Percentiles rank a stretch among this genome's conserved stretches.
These are phyloP conservation scores for Epizoanthus rinbou DNA, from an alignment of 92 coral and sea anemone genomes.

Conservation along the genomic window DNA sequence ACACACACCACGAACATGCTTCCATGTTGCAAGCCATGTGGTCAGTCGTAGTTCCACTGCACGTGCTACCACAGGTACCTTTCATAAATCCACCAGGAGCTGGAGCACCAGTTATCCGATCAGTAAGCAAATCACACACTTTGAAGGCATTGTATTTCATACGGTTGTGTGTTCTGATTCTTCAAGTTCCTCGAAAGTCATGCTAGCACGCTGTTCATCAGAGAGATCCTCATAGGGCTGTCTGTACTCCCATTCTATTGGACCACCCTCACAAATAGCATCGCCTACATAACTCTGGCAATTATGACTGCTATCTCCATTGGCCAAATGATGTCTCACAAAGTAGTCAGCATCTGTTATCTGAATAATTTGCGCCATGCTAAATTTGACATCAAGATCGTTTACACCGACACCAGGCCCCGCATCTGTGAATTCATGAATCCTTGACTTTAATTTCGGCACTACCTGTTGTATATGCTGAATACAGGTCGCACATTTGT, in stretches of 20 bases:
- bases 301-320: slow-evolving; percentile 41
- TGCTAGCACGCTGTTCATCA: slow-evolving; percentile 24
- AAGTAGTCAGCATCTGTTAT: slow-evolving; percentile 8
- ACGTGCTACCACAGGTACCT: too few species aligned
- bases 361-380: neutral
- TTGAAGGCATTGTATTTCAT: slow-evolving; percentile 48
- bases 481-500: slow-evolving; percentile 27
- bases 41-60: too few species aligned
- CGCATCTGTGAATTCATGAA: slow-evolving; percentile 37
- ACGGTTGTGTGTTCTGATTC: slow-evolving; percentile 29
- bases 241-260: slow-evolving; percentile 47
- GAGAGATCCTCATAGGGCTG: slow-evolving; percentile 40
- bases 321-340: slow-evolving; percentile 24
- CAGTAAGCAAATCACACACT: slow-evolving; percentile 44
- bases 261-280: slow-evolving; percentile 53
- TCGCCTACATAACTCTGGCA: slow-evolving; percentile 45
- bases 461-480: slow-evolving; percentile 20
- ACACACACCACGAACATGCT: too few species aligned
- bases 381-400: slow-evolving; percentile 22
- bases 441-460: slow-evolving; percentile 38
- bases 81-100: slow-evolving; percentile 49
- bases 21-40: too few species aligned
- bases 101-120: slow-evolving; percentile 46
- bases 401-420: slow-evolving; percentile 31
- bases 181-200: slow-evolving; percentile 41